Evolutionary conservation across 2,113 vertebrate species (phyloP).

Genomic region (Lagopus muta): DNA sequence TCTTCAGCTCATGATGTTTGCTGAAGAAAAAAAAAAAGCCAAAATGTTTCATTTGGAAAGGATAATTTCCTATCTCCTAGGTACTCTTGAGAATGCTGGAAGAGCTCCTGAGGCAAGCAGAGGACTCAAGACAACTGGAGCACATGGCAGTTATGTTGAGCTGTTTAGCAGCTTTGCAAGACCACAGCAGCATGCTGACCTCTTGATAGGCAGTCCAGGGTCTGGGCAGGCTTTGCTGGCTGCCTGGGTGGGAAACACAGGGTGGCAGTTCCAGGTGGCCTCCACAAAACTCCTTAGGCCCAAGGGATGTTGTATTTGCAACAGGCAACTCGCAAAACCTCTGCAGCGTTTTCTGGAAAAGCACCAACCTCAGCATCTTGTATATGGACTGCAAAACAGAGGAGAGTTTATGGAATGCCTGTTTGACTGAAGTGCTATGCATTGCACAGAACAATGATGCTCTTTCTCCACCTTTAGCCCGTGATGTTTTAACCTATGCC

Average conservation of each 20-base stretch:
- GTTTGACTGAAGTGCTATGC: neutral
- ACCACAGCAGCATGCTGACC: accelerated
- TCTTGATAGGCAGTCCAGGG: neutral
- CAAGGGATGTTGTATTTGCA: accelerated
- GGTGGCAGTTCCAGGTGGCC: neutral
- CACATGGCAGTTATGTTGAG: neutral
- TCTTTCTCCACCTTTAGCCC: neutral
- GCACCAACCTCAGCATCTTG: neutral
- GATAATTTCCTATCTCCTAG: neutral
- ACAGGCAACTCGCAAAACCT: accelerated
- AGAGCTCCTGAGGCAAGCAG: neutral
- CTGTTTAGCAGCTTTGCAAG: neutral
- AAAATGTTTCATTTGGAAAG: neutral
- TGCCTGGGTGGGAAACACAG: neutral
- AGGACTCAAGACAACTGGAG: neutral
- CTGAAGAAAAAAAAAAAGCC: neutral
- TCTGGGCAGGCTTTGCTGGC: neutral
- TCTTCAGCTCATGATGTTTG: neutral
- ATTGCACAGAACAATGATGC: neutral
- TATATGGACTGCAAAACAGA: accelerated
- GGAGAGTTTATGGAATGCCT: neutral
- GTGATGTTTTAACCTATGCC: accelerated
- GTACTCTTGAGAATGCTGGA: neutral
- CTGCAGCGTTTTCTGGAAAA: neutral
- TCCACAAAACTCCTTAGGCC: accelerated